phyloP scores from a whole-genome alignment of 2,888 invertebrate genomes.

The Heliconius hortense region DNA sequence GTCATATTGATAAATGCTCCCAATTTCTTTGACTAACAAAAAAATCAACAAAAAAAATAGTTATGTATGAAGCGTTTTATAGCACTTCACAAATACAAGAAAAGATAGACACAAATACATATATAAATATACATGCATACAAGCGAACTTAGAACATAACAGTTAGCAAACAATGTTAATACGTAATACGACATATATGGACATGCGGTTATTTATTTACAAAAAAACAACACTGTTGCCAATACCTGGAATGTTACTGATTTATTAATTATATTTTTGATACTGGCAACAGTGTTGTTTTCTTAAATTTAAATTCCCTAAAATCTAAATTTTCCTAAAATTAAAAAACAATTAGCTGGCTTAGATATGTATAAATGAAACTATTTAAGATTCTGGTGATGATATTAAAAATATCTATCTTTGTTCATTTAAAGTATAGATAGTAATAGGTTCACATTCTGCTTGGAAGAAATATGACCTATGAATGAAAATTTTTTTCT shows the following conservation, averaged over 20 bases:
- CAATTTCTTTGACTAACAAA: too few relatives aligned
- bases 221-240: background rate
- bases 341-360: background rate
- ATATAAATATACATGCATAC: background rate
- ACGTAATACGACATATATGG: background rate
- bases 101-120: background rate
- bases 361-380: too few relatives aligned
- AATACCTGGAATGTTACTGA: background rate
- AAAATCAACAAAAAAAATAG: background rate
- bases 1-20: too few relatives aligned
- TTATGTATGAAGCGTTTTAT: background rate
- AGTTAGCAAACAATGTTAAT: background rate
- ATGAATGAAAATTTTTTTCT: background rate
- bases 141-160: background rate
- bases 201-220: conserved; percentile 11
- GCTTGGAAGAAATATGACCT: background rate
- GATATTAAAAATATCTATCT: background rate
- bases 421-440: background rate
- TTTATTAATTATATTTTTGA: background rate
- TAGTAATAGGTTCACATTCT: background rate
- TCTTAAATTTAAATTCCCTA: too few relatives aligned
- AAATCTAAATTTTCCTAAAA: too few relatives aligned
- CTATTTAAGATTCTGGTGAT: background rate
- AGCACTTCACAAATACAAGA: background rate
- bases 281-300: background rate